Conservation (phyloP, 1,140 invertebrate genomes). For the Cydia pomonella region DNA sequence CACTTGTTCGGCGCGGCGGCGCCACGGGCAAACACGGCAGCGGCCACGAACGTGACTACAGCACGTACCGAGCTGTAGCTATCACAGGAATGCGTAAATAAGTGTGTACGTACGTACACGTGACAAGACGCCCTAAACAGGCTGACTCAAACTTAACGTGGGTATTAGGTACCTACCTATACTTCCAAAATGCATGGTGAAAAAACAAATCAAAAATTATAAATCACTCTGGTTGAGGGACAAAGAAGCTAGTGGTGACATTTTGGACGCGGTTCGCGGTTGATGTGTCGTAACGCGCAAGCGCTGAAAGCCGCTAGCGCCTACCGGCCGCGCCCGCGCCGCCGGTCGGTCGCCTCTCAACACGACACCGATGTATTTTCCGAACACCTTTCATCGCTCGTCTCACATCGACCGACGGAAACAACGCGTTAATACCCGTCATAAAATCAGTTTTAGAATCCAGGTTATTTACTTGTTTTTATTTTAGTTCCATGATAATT, state of each 20-base stretch:
- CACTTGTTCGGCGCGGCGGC: slow-evolving; percentile 29
- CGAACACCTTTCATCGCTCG: slow-evolving; percentile 76
- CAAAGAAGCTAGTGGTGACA: slow-evolving; percentile 6
- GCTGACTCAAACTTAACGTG: slow-evolving; percentile 5
- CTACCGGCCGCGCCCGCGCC: slow-evolving; percentile 38
- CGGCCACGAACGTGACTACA: slow-evolving; percentile 57
- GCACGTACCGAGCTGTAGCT: slow-evolving; percentile 61
- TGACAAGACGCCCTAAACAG: slow-evolving; percentile 44
- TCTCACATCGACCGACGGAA: slow-evolving; percentile 78
- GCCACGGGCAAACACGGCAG: slow-evolving; percentile 36
- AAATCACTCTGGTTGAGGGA: not conserved
- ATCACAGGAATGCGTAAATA: slow-evolving; percentile 47
- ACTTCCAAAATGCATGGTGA: not conserved
- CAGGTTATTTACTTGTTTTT: slow-evolving; percentile 80
- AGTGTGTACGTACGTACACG: slow-evolving; percentile 36
- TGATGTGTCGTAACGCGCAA: slow-evolving; percentile 38
- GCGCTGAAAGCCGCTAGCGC: slow-evolving; percentile 40
- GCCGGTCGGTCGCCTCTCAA: slow-evolving; percentile 45
- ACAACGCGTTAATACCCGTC: slow-evolving; percentile 80
- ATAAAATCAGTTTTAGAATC: slow-evolving; percentile 81
- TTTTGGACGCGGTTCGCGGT: slow-evolving; percentile 25
- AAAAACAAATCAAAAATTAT: not conserved
- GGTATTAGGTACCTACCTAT: too few relatives aligned
- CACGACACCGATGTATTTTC: slow-evolving; percentile 71
- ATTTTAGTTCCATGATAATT: slow-evolving; percentile 79